These are phyloP conservation scores for Papilio gigon DNA, from an alignment of 2,888 invertebrate genomes.

Conservation along the genomic window DNA sequence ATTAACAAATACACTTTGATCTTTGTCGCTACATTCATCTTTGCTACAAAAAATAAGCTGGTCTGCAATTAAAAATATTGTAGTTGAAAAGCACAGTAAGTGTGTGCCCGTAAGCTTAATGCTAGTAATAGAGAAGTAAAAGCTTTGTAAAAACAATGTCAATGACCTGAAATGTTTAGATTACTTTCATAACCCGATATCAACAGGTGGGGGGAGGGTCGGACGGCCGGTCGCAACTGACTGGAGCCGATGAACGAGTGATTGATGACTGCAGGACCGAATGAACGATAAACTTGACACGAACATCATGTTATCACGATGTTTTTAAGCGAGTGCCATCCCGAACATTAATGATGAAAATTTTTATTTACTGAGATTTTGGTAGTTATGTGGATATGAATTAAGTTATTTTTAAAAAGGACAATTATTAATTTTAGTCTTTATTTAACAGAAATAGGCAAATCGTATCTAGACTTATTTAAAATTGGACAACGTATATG, in stretches of 20 bases:
- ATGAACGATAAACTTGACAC: constrained; percentile 19
- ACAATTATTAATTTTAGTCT: too few species aligned
- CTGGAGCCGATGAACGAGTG: constrained; percentile 22
- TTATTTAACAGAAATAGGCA: too few species aligned
- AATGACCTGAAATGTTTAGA: constrained; percentile 22
- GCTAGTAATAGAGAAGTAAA: neutral
- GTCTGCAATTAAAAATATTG: too few species aligned
- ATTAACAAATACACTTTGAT: constrained; percentile 55
- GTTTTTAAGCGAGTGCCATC: neutral
- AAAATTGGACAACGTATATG: neutral
- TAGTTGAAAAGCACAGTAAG: too few species aligned
- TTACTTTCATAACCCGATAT: constrained; percentile 28
- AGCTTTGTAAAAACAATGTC: constrained; percentile 3
- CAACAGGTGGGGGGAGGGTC: constrained; percentile 38
- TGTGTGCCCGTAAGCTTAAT: neutral
- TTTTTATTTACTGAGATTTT: neutral
- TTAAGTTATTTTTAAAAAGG: neutral
- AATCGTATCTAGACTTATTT: too few species aligned
- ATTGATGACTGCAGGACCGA: constrained; percentile 35
- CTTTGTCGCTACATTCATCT: constrained; percentile 51
- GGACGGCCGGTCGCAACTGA: constrained; percentile 18
- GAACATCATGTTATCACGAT: neutral
- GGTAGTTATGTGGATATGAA: too few species aligned
- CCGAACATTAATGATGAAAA: neutral
- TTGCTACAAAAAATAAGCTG: too few species aligned